Conservation (phyloP, 1,140 invertebrate genomes). For the Neodiprion lecontei region DNA sequence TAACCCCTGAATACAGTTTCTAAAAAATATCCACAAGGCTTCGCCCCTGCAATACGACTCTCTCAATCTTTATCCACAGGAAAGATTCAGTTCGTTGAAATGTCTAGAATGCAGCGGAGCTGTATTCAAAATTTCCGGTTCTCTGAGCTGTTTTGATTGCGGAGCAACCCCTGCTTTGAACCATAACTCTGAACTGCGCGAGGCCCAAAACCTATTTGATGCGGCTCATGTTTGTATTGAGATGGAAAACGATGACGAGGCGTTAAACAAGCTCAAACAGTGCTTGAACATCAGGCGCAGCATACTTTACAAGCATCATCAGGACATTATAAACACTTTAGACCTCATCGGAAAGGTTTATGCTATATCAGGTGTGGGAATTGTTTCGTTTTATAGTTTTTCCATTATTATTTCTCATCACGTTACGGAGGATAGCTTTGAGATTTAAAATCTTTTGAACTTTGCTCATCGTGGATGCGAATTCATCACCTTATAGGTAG, state of each 20-base stretch:
- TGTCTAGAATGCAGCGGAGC: slow-evolving; percentile 52
- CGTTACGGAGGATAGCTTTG: slow-evolving; percentile 13
- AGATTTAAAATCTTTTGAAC: not conserved
- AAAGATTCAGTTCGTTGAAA: slow-evolving; percentile 52
- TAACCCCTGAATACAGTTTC: not conserved
- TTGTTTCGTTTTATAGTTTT: not conserved
- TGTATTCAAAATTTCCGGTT: slow-evolving; percentile 27
- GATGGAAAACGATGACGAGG: slow-evolving; percentile 33
- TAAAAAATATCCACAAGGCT: not conserved
- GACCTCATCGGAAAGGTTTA: slow-evolving; percentile 65
- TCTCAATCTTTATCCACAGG: slow-evolving; percentile 40
- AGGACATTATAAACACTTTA: slow-evolving; percentile 55
- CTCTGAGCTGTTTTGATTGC: slow-evolving; percentile 46
- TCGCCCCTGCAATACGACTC: not conserved
- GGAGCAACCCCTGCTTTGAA: slow-evolving; percentile 34
- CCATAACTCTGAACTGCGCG: slow-evolving; percentile 41
- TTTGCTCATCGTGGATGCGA: not conserved
- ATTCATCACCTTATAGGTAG: slow-evolving; percentile 43
- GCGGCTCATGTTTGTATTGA: slow-evolving; percentile 33
- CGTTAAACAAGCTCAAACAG: slow-evolving; percentile 44
- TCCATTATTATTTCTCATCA: not conserved
- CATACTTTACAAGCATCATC: slow-evolving; percentile 60
- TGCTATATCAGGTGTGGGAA: slow-evolving; percentile 52
- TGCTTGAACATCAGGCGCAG: slow-evolving; percentile 56
- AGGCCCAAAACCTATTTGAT: slow-evolving; percentile 54